Base-by-base conservation (phyloP, 1,140 invertebrate genomes). In the Meteorus sp. region DNA sequence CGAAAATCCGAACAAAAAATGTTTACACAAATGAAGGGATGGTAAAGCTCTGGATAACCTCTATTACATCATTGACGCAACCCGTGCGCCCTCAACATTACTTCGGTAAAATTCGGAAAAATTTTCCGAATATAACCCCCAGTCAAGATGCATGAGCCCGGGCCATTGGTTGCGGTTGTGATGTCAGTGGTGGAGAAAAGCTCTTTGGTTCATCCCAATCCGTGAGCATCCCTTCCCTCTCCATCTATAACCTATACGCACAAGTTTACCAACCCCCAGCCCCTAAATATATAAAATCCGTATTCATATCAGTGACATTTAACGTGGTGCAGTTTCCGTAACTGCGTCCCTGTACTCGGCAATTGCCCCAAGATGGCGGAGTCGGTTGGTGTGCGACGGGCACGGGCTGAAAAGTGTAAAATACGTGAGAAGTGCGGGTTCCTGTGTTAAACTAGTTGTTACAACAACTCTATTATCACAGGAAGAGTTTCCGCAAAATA, bases 361-460 rank as follows among this genome's bases (percentile, higher is more conserved):
- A 72, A 71, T 74, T 71, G 64, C 59, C 58, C 68, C 71, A 74
- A 74, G 72, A 74, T 74, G 72, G 72, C 71, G 72, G 67, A 73
- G 67, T 62, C 65, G 71, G 59, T 66, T 69, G 62, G 64, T 65
- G 70, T 67, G 72, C 68, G 69, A 70, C 62, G 63, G 60, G 60
- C 64, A 64, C 63, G 47, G 51, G 62, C 69, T 68, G 72, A 72
- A 71, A 73, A 70, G 73, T 69, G 69, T 66, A 70, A 74, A 67
- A 71, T 60, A 63, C 68, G 67, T 59, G 68, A 72, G 51, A 74
- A 74, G 59, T 67, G 66, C 62, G 62, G 50, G 60, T 70, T 76
- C 67, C 62, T 75, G 73, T 76, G 73, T 76, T 75, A 73, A 75
- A 73, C 48, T 50, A 56, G 59, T 56, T 35, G 27, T 64, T 65